phyloP scores from a whole-genome alignment of 2,888 invertebrate species.

The Flexamia atlantica region DNA sequence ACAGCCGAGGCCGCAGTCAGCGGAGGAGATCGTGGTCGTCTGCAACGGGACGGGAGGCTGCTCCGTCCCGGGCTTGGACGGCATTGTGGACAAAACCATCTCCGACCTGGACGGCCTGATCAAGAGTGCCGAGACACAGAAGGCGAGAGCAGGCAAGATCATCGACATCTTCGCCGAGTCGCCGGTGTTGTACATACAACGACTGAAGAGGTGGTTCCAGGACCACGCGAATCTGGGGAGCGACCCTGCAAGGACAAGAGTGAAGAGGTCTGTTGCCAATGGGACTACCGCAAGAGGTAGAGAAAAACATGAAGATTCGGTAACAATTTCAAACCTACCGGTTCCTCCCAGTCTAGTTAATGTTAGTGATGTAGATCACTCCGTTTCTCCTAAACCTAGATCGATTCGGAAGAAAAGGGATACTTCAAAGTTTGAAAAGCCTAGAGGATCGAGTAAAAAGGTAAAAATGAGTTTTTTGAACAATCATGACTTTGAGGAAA shows the following conservation, averaged over 20 bases:
- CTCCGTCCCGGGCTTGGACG: constrained; percentile 11
- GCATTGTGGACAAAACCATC: constrained; percentile 14
- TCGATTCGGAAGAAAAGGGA: not conserved
- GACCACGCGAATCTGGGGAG: not conserved
- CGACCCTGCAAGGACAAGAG: not conserved
- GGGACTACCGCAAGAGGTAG: not conserved
- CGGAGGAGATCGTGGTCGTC: constrained; percentile 23
- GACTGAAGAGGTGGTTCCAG: constrained; percentile 46
- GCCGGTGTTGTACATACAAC: constrained; percentile 18
- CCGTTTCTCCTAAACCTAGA: not conserved
- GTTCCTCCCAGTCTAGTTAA: not conserved
- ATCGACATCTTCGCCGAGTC: constrained; percentile 10
- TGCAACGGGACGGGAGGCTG: constrained; percentile 34
- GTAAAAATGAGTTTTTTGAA: not conserved
- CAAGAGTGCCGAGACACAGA: not conserved
- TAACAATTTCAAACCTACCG: not conserved
- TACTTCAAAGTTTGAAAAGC: not conserved
- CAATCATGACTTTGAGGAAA: not conserved
- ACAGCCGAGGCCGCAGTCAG: not conserved
- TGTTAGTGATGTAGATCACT: not conserved
- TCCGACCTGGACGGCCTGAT: not conserved
- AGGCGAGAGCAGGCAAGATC: constrained; percentile 2
- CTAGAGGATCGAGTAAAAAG: not conserved
- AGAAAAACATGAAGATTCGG: not conserved
- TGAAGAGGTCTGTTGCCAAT: too few relatives aligned